Base-by-base conservation (phyloP, 1,140 invertebrate species). In the Leptestheria dahalacensis region DNA sequence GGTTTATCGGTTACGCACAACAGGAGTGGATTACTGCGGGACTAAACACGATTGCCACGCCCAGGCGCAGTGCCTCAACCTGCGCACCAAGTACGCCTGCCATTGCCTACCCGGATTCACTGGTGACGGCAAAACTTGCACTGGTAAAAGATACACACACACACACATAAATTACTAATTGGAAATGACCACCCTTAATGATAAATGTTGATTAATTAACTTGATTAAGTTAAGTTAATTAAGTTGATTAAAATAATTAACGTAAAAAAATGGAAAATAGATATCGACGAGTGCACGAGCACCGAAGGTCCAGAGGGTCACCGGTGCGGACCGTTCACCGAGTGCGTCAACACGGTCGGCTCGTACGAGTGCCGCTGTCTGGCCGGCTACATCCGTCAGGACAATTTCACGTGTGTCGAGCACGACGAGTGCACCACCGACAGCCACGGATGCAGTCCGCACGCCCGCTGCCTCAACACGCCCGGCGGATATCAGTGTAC, bases 1-100 rank as follows among this genome's bases (percentile, higher is more conserved):
- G n/a, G n/a, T 15, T 15, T 15, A 41, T 41, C 33, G 6, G 6
- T 41, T 41, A 9, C 15, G 33, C 26, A 26, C 33, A 66, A 61
- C 74, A 88, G 88, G 85, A 64, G 84, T 86, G 68, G 87, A 92
- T 76, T 91, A 90, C 74, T 92, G 89, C 76, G 82, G 81, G 62
- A 61, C 84, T 74, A 88, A 87, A 55, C 83, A 88, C 72, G 78
- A 79, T 64, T 90, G 87, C 72, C 85, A 90, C 71, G 75, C 76
- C 67, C 89, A 89, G 71, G 86, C 86, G 61, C 84, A 82, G 56
- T 90, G 87, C 75, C 79, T 85, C 71, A 91, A 89, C 74, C 78
- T 89, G 64, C 81, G 83, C 73, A 88, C 86, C 61, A 86, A 83
- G 61, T 88, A 85, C 71, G 80, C 82, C 67, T 91, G 87, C 75